Evolutionary conservation across 2,888 invertebrate genomes (phyloP), one percentile per base, ranked within the genome.

Genomic region (Tromatobia lineatoria): DNA sequence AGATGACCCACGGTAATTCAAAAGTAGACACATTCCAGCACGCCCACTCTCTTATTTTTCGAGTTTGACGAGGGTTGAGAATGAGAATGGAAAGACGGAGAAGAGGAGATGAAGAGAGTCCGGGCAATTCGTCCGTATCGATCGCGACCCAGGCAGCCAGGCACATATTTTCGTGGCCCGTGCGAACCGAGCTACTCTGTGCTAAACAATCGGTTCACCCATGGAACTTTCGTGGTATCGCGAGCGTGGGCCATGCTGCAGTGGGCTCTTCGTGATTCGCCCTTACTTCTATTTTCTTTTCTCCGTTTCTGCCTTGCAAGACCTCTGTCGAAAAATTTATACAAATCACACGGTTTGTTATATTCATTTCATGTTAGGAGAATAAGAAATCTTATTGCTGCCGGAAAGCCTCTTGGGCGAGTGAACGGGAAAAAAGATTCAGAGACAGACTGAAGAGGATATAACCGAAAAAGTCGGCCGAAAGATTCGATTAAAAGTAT

Each of bases 61-160:
- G 84, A 81, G 87, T 86, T 80, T 86, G 88, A 88, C 85, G 85
- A 83, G 88, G 87, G 89, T 89, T 23, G 88, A 87, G 70, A 66
- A 70, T 69, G 67, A 64, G 73, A 78, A 70, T 67, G 54, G 61
- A 70, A 61, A 57, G 80, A 73, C 47, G 70, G 54, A 25, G 74
- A 54, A 20, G 71, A 23, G 18, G 73, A 50, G 47, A 54, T 54
- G 47, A 23, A 79, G 29, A 78, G 42, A 50, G 64, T 50, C 59
- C 66, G 42, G 71, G 75, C 54, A 70, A 59, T 67, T 77, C 23
- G 45, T 78, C 73, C 20, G 75, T 79, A 81, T 80, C 74, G 83
- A 78, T 80, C 74, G 64, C 64, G 77, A 81, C 61, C 52, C 18
- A 82, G 81, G 34, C 47, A 73, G 54, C 71, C 77, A 67, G 66